phyloP scores from a whole-genome alignment of 2,888 invertebrate genomes.

The Thera obeliscata region DNA sequence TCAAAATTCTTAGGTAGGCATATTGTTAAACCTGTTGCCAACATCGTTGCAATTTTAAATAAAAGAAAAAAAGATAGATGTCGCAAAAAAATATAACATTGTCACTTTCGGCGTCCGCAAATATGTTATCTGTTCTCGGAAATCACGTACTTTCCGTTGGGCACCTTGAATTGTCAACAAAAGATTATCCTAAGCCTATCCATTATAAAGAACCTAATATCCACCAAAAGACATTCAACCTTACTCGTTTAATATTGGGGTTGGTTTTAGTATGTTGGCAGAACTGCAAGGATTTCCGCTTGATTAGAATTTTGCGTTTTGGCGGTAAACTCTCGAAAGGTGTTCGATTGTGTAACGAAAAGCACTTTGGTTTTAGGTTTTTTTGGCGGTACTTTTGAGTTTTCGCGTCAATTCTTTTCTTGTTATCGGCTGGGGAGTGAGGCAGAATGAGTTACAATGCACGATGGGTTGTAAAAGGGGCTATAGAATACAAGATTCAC shows the following conservation, averaged over 20 bases:
- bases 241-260: constrained; percentile 15
- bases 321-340: constrained; percentile 70
- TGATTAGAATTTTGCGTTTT: constrained; percentile 56
- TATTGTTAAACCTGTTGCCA: constrained; percentile 24
- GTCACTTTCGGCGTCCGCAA: constrained; percentile 60
- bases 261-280: constrained; percentile 33
- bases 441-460: constrained; percentile 9
- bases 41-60: constrained; percentile 29
- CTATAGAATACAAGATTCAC: not conserved
- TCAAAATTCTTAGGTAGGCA: not conserved
- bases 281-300: constrained; percentile 59
- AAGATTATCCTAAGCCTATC: constrained; percentile 72
- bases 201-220: constrained; percentile 46
- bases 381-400: constrained; percentile 52
- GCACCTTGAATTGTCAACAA: constrained; percentile 77
- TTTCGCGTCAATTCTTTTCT: constrained; percentile 60
- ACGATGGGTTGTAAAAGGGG: constrained; percentile 1
- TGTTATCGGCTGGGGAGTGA: constrained; percentile 37
- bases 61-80: constrained; percentile 22
- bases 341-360: constrained; percentile 76
- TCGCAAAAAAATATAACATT: constrained; percentile 48
- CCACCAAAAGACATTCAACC: constrained; percentile 34
- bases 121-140: constrained; percentile 59
- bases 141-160: constrained; percentile 58
- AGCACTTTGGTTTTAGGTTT: constrained; percentile 47